phyloP scores from a whole-genome alignment of 2,113 vertebrate species.

The Hipposideros armiger region DNA sequence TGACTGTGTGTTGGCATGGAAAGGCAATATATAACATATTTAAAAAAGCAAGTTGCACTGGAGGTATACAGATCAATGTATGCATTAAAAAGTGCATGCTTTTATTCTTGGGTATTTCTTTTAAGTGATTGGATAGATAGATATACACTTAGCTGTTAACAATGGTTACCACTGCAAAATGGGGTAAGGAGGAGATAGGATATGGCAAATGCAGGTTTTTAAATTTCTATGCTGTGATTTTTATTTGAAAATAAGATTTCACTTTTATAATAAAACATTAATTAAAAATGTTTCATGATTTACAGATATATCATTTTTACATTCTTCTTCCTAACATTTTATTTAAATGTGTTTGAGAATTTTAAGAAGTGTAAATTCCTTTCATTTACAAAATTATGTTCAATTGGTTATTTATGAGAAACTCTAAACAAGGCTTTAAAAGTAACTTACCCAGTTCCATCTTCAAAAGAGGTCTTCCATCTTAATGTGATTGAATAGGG shows the following conservation, averaged over 20 bases:
- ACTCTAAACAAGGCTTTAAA: constrained; percentile 37
- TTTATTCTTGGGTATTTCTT: constrained; percentile 15
- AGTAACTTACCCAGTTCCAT: constrained; percentile 92
- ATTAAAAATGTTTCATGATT: neutral
- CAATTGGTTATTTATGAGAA: constrained; percentile 22
- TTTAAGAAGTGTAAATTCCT: constrained; percentile 26
- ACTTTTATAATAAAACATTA: constrained; percentile 24
- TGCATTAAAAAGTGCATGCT: neutral
- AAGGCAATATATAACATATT: neutral
- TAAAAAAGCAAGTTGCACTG: constrained; percentile 23
- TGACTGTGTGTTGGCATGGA: neutral
- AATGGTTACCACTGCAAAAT: neutral
- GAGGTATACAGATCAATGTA: neutral
- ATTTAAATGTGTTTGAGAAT: constrained; percentile 23
- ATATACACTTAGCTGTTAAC: constrained; percentile 14
- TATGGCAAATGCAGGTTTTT: neutral
- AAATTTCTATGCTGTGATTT: neutral
- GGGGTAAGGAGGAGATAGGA: neutral
- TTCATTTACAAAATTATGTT: constrained; percentile 23
- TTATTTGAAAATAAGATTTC: constrained; percentile 28
- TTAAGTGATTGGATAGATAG: neutral
- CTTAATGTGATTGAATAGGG: constrained; percentile 96
- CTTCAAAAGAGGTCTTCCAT: constrained; percentile 95
- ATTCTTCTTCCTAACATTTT: constrained; percentile 31
- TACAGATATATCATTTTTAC: neutral